A percentile compares a stretch with the other conserved stretches of the same genome.
Conservation (phyloP, 2,888 invertebrate species). For the Polylopha cassiicola region DNA sequence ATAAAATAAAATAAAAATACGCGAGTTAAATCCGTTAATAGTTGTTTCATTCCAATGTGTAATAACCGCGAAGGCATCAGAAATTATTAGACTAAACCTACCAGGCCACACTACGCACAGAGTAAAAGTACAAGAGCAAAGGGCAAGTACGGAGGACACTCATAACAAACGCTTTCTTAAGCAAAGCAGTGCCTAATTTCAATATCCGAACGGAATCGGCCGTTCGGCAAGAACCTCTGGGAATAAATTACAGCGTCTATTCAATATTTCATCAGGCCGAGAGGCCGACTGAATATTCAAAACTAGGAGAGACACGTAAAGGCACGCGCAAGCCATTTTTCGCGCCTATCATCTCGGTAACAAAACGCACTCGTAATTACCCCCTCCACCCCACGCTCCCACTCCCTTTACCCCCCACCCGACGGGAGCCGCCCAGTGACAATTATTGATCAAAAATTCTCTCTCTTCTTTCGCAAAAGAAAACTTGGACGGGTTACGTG, state of each 20-base stretch:
- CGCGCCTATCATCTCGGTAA: constrained; percentile 78
- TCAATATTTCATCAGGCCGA: constrained; percentile 76
- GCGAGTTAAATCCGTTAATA: too few species aligned
- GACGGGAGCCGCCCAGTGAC: constrained; percentile 77
- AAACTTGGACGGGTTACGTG: constrained; percentile 78
- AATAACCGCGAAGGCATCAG: too few species aligned
- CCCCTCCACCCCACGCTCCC: constrained; percentile 47
- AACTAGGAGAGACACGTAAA: constrained; percentile 75
- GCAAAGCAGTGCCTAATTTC: constrained; percentile 75
- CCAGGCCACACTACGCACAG: not conserved
- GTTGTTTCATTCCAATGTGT: too few species aligned
- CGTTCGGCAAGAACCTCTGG: constrained; percentile 69
- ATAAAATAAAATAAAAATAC: too few species aligned
- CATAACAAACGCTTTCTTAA: constrained; percentile 67
- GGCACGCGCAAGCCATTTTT: constrained; percentile 78
- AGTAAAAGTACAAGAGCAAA: constrained; percentile 27
- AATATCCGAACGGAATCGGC: constrained; percentile 72
- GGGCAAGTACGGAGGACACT: constrained; percentile 42
- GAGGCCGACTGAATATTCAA: constrained; percentile 75
- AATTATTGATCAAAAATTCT: constrained; percentile 84
- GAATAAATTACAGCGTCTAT: constrained; percentile 76
- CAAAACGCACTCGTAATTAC: constrained; percentile 78
- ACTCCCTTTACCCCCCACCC: constrained; percentile 38
- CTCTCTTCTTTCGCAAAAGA: constrained; percentile 79
- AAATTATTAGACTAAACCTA: not conserved